Base-by-base conservation (phyloP, 92 coral and sea anemone genomes). In the Heliopora coerulea region DNA sequence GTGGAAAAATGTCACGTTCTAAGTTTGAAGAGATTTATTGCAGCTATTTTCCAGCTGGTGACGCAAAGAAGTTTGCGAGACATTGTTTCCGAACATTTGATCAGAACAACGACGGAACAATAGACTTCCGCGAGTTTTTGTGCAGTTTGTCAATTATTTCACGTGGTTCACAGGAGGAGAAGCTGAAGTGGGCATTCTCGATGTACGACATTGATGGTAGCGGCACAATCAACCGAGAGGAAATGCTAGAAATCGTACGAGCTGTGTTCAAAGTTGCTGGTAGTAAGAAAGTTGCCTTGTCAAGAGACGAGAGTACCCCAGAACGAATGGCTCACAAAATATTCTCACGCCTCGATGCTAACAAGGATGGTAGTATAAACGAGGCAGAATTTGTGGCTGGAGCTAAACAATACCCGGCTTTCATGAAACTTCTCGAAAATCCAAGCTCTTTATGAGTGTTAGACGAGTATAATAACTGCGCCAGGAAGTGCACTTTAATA, bases 81-180 rank as follows among this genome's bases (percentile, higher is more conserved):
- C 99, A 95, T 62, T 88, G 91, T 32, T 95, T 95, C 60, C 96
- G 99, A 59, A 95, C 99, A 26, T 95, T 95, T 62, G 99, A 95
- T 77, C 90, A 90, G 63, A 95, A 95, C 84, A 91, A 84, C 37
- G 99, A 95, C 72, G 99, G 99, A 7, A 87, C 91, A 46, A 90
- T 95, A 72, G 99, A 95, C 62, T 95, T 95, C 75, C 82, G 86
- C 56, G 99, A 95, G 86, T 95, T 95, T 68, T 90, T 95, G 27
- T 89, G 87, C 78, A 96, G 99, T 15, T 83, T 95, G 73, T 95
- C 99, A 23, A 88, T 86, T 9, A 88, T 95, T 26, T 90, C 90
- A 17, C 91, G 99, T 23, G 99, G 99, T 12, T 74, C 91, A 17
- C 87, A 90, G 42, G 99, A 95, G 27, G 87, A 87, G 86, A 95